Evolutionary conservation across 1,140 invertebrate species (phyloP).

Genomic region (Stenopsyche tienmushanensis): DNA sequence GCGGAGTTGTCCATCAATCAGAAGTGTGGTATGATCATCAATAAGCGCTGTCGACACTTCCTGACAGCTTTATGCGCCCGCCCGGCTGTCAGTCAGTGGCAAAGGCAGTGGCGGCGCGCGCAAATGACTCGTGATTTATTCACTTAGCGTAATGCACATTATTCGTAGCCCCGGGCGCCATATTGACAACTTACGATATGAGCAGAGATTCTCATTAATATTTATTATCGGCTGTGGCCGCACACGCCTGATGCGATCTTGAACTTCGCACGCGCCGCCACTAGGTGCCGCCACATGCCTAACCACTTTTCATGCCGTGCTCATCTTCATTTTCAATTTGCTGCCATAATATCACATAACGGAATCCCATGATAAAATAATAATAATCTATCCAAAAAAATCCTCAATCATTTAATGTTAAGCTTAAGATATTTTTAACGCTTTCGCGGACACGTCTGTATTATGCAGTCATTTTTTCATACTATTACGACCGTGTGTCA

Average conservation of each 20-base stretch:
- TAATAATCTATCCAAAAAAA: too few species aligned
- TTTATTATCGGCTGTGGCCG: too few species aligned
- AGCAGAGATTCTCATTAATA: too few species aligned
- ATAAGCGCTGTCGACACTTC: conserved; percentile 9
- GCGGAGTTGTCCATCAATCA: conserved; percentile 17
- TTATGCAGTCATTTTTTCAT: too few species aligned
- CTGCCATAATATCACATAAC: too few species aligned
- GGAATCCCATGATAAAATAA: too few species aligned
- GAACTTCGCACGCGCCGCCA: conserved; percentile 5
- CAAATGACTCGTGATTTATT: conserved; percentile 10
- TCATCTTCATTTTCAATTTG: not conserved
- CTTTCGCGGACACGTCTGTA: too few species aligned
- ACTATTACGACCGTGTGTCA: too few species aligned
- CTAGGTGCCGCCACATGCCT: too few species aligned
- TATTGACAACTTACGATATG: not conserved
- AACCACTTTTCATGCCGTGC: not conserved
- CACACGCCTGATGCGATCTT: conserved; percentile 3
- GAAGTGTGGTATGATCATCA: conserved; percentile 15
- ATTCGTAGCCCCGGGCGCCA: not conserved
- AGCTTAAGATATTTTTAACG: too few species aligned
- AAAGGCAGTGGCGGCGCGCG: too few species aligned
- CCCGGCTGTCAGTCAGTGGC: not conserved
- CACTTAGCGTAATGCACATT: not conserved
- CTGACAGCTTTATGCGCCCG: conserved; percentile 17
- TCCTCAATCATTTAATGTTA: too few species aligned